phyloP scores from a whole-genome alignment of 1,140 invertebrate species.

The Trachymyrmex cornetzi region DNA sequence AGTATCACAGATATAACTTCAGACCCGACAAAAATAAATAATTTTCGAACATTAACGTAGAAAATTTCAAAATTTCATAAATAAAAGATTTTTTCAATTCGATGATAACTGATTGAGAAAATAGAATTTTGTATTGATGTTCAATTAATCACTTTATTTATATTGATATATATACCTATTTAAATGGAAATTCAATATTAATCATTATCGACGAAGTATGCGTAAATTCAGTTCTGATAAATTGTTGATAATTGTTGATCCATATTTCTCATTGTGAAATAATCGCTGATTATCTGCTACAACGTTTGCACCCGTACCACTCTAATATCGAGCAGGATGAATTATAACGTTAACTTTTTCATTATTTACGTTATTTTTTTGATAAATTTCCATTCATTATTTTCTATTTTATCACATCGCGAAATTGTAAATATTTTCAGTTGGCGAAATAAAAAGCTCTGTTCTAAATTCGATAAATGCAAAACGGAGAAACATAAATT shows the following conservation, averaged over 20 bases:
- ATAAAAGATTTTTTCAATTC: no score
- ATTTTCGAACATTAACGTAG: no score
- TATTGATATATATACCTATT: neutral
- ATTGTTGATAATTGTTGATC: neutral
- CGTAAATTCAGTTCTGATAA: neutral
- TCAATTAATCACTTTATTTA: neutral
- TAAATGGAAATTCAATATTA: neutral
- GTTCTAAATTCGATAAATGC: slow-evolving; percentile 53
- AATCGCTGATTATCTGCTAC: neutral
- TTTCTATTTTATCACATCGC: neutral
- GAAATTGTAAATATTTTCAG: slow-evolving; percentile 33
- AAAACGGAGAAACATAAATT: slow-evolving; percentile 51
- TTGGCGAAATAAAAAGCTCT: slow-evolving; percentile 39
- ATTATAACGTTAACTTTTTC: neutral
- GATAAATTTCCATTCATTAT: neutral
- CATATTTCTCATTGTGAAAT: neutral
- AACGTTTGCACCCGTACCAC: neutral
- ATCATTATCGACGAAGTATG: neutral
- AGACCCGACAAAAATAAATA: no score
- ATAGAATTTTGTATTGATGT: no score
- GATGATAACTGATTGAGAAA: no score
- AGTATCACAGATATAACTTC: no score
- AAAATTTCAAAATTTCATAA: no score
- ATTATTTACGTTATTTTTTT: neutral
- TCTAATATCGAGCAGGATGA: slow-evolving; percentile 8